Conservation (phyloP, 1,140 invertebrate genomes). For the Trichogramma pretiosum region DNA sequence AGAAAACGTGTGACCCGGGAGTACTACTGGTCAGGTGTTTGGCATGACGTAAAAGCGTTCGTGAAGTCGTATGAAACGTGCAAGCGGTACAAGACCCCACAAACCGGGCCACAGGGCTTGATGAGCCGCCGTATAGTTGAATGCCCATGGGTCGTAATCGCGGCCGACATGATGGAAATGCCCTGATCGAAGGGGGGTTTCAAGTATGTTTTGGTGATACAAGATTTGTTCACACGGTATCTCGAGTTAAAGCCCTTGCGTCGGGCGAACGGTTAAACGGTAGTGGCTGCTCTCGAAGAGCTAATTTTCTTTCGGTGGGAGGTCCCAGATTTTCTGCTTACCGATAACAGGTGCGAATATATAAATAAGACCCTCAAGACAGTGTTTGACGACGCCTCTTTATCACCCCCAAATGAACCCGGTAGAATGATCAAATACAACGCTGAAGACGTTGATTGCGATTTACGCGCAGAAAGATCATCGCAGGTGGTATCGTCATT, state of each 20-base stretch:
- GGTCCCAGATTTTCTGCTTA: no score
- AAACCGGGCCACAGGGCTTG: not conserved
- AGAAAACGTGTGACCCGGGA: constrained; percentile 16
- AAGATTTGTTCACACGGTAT: no score
- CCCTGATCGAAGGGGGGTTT: no score
- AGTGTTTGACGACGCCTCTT: constrained; percentile 29
- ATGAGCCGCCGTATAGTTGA: constrained; percentile 3
- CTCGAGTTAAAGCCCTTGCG: no score
- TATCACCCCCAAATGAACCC: constrained; percentile 38
- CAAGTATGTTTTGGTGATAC: no score
- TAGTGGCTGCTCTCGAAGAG: no score
- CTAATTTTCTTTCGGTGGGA: no score
- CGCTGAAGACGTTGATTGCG: constrained; percentile 34
- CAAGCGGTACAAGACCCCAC: constrained; percentile 3
- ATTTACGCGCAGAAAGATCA: constrained; percentile 23
- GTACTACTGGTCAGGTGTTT: constrained; percentile 22
- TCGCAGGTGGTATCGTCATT: no score
- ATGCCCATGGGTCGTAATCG: constrained; percentile 21
- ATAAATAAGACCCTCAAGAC: no score
- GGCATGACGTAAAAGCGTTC: constrained; percentile 3
- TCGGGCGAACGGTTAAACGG: no score
- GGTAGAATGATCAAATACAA: constrained; percentile 35
- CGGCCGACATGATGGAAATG: constrained; percentile 23
- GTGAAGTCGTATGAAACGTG: constrained; percentile 10
- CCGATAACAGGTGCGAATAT: no score